These are phyloP conservation scores for Pagrus major DNA, from an alignment of 2,113 vertebrate genomes.

Conservation along the genomic window DNA sequence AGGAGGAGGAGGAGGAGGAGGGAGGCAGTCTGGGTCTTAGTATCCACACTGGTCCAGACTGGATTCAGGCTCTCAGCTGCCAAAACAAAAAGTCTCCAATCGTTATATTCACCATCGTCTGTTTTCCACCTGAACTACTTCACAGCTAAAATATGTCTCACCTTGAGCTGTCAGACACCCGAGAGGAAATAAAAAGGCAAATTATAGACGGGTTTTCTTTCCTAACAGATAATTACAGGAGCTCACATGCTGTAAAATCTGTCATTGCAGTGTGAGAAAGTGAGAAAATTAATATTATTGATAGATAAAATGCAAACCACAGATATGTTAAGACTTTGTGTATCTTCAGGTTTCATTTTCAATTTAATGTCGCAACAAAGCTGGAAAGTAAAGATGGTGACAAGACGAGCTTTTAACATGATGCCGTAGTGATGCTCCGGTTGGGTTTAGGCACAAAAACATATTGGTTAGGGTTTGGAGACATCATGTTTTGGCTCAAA, in stretches of 20 bases:
- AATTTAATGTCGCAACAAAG: too few relatives aligned
- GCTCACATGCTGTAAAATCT: background rate
- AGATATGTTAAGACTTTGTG: too few relatives aligned
- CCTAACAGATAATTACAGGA: background rate
- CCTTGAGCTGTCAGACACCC: background rate
- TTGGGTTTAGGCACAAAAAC: too few relatives aligned
- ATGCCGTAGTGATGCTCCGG: too few relatives aligned
- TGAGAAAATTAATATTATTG: too few relatives aligned
- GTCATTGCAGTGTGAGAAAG: background rate
- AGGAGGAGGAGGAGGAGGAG: background rate
- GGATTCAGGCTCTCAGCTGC: slow-evolving; percentile 10
- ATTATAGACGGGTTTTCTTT: too few relatives aligned
- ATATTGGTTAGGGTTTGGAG: too few relatives aligned
- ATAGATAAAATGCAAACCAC: too few relatives aligned
- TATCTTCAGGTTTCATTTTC: too few relatives aligned
- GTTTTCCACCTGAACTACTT: background rate
- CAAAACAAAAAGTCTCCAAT: background rate
- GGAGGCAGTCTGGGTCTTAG: slow-evolving; percentile 1
- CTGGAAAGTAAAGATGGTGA: too few relatives aligned
- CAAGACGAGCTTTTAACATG: too few relatives aligned
- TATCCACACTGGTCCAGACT: background rate
- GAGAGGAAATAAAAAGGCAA: background rate
- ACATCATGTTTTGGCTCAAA: too few relatives aligned
- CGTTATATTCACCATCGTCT: background rate
- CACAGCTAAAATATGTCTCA: background rate